Evolutionary conservation across 2,888 invertebrate genomes (phyloP), one percentile per base, ranked within the genome.

Genomic region (Nymphalis polychloros): DNA sequence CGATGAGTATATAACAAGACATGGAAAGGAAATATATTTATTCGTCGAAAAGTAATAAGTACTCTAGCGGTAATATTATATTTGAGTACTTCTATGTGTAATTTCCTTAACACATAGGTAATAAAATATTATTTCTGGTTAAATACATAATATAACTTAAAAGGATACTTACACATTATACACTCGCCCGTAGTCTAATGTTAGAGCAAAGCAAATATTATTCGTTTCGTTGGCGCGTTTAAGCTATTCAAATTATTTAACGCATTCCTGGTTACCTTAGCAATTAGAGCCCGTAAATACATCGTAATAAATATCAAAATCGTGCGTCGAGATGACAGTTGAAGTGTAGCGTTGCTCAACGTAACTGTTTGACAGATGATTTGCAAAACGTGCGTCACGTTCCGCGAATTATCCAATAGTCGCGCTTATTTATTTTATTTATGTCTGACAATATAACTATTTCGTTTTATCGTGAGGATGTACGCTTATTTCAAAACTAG

Each of bases 341-440:
- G 49, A 50, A 35, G 50, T 23, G 63, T 17, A 46, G 19, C 31
- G 35, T 20, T 49, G 31, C 48, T 20, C 19, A 31, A 59, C 52
- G 48, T 55, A 66, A 59, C 63, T 35, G 60, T 57, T 63, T 64
- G 70, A 70, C 63, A 53, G 64, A 63, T 67, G 64, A 64, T 70
- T 70, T 57, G 64, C 57, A 57, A 61, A 64, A 70, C 64, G 67
- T 70, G 70, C 64, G 55, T 61, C 70, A 70, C 67, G 67, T 60
- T 67, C 61, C 60, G 41, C 69, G 57, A 57, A 57, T 57, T 57
- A 57, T 57, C 57, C 57, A 57, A 57, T 57, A 57, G 35, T 35
- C 57, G 35, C 35, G 8, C n/a, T 53, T 53, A 53, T 53, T 53
- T 53, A 52, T 52, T 55, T 55, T 31, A 31, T 55, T 35, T 31